Conservation (phyloP, 2,113 vertebrate genomes). For the Apaloderma vittatum region DNA sequence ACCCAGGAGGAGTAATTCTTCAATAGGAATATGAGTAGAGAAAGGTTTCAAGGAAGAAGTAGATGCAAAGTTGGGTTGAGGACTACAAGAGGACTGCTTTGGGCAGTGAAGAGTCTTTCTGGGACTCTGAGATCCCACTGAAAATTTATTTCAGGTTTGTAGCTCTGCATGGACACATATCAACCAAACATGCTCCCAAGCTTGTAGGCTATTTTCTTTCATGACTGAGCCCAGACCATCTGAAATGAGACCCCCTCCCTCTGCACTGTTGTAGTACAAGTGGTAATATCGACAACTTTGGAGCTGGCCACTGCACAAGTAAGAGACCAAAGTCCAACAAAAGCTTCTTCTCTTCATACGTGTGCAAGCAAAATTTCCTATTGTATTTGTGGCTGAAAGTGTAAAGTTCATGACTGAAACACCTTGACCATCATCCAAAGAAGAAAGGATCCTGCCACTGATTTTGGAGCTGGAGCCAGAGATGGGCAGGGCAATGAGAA, state of each 20-base stretch:
- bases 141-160: not conserved
- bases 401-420: not conserved
- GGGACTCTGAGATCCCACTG: not conserved
- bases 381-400: not conserved
- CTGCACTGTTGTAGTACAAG: accelerated
- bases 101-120: not conserved
- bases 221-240: not conserved
- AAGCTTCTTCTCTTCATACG: not conserved
- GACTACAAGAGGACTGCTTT: not conserved
- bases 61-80: not conserved
- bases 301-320: not conserved
- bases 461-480: not conserved
- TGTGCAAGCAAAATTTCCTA: not conserved
- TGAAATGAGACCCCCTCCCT: not conserved
- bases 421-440: not conserved
- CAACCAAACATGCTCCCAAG: not conserved
- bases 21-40: not conserved
- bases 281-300: not conserved
- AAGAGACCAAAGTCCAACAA: not conserved
- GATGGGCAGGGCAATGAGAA: not conserved
- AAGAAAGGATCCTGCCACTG: not conserved
- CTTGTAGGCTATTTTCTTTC: not conserved
- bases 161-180: not conserved
- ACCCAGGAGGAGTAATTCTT: not conserved
- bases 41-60: not conserved